phyloP scores from a whole-genome alignment of 2,888 invertebrate species.

The Cataglyphis livida region DNA sequence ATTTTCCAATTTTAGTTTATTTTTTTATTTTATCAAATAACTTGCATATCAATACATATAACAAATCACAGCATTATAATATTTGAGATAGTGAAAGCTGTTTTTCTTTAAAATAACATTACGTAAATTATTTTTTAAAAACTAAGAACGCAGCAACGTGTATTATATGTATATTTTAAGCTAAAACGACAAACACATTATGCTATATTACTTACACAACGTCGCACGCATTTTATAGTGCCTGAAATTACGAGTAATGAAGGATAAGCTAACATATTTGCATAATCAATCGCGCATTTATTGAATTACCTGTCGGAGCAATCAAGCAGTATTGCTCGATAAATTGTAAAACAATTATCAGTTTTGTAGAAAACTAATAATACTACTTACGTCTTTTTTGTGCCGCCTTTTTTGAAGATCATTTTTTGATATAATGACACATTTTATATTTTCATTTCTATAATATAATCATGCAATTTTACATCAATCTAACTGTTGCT shows the following conservation, averaged over 20 bases:
- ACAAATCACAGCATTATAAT: background rate
- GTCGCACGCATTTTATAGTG: slow-evolving; percentile 29
- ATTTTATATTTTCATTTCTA: background rate
- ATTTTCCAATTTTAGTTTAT: background rate
- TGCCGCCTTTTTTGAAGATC: background rate
- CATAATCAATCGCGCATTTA: slow-evolving; percentile 52
- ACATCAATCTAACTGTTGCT: background rate
- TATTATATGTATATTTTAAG: background rate
- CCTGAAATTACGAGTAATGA: slow-evolving; percentile 43
- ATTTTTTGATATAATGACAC: background rate
- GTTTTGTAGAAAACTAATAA: slow-evolving; percentile 20
- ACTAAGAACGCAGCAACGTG: background rate
- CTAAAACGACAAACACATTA: background rate
- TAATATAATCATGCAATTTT: background rate
- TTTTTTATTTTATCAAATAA: background rate
- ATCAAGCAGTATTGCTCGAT: slow-evolving; percentile 39
- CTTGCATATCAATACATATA: background rate
- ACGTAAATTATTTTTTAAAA: background rate
- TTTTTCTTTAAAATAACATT: background rate
- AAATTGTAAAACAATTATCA: slow-evolving; percentile 32
- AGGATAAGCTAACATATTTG: slow-evolving; percentile 46
- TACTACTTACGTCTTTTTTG: background rate
- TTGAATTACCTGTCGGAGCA: slow-evolving; percentile 30
- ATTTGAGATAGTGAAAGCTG: background rate
- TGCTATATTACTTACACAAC: slow-evolving; percentile 34